Base-by-base conservation (phyloP, 1,140 invertebrate species). In the Drosophila seguyi region DNA sequence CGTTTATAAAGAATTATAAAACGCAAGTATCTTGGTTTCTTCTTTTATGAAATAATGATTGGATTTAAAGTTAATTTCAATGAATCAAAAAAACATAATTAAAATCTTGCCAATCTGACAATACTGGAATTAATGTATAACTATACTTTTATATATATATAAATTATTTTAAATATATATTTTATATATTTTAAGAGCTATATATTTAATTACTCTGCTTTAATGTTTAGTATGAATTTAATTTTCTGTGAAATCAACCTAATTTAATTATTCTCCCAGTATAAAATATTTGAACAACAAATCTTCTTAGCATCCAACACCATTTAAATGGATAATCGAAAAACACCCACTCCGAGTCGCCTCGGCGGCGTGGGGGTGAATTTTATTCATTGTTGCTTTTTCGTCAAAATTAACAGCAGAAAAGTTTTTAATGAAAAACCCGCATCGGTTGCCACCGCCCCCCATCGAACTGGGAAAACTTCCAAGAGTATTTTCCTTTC, bases 371-470 rank as follows among this genome's bases (percentile, higher is more conserved):
- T 75, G 62, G 27, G 36, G 29, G 50, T 39, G 25, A 67, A 65
- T 78, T 68, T 50, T 44, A 60, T 78, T 60, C 52, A 82, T 78
- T 83, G 77, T 88, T 78, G 53, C 66, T 86, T 86, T 82, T n/a
- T n/a, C 83, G 77, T 88, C 80, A 87, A 84, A 84, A 84, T 84
- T 77, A 84, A 81, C 73, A 72, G 52, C n/a, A 72, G 36, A 72
- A 87, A 88, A 90, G 76, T 88, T 88, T 84, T 88, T 88, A 88
- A 90, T 88, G 80, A 88, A 88, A 87, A 88, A 84, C 80, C 77
- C 73, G 68, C 84, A 83, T 90, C 55, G 67, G 75, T 59, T 60
- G 72, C 53, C 60, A 38, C 45, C 45, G 38, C 47, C 31, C 42
- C 45, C 53, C 39, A 27, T 65, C 34, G 4, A 11, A 38, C 42